Conservation (phyloP, 2,113 vertebrate species). For the Aix galericulata region DNA sequence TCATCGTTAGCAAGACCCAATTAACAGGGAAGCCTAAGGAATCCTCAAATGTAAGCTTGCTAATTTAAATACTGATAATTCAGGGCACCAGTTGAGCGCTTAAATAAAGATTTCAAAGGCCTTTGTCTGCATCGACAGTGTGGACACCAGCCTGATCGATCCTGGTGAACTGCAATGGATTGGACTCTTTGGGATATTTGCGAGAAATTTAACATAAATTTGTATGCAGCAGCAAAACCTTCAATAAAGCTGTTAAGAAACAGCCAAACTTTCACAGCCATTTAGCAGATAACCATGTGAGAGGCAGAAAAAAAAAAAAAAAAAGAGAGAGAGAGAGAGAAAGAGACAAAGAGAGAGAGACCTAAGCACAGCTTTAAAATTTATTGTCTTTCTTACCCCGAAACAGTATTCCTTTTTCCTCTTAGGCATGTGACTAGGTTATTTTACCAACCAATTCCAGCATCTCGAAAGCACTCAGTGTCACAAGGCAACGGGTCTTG, state of each 20-base stretch:
- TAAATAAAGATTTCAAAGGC: slow-evolving; percentile 2
- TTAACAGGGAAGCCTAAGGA: slow-evolving; percentile 54
- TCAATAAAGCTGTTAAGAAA: slow-evolving; percentile 1
- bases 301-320: not conserved
- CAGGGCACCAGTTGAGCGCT: not conserved
- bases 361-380: slow-evolving; percentile 24
- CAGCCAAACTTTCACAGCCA: not conserved
- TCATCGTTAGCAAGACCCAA: slow-evolving; percentile 35
- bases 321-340: too few species aligned
- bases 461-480: not conserved
- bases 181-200: not conserved
- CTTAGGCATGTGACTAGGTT: slow-evolving; percentile 24
- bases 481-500: slow-evolving; percentile 33
- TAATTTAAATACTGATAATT: slow-evolving; percentile 57
- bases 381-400: slow-evolving; percentile 15
- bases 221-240: not conserved
- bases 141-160: not conserved
- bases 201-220: slow-evolving; percentile 8
- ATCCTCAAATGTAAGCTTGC: not conserved
- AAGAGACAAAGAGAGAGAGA: not conserved
- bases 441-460: slow-evolving; percentile 14
- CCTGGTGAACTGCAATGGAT: not conserved
- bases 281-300: not conserved
- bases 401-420: slow-evolving; percentile 22
- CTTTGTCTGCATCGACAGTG: not conserved